Evolutionary conservation across 2,888 invertebrate species (phyloP).

Genomic region (Chironomus tentans): DNA sequence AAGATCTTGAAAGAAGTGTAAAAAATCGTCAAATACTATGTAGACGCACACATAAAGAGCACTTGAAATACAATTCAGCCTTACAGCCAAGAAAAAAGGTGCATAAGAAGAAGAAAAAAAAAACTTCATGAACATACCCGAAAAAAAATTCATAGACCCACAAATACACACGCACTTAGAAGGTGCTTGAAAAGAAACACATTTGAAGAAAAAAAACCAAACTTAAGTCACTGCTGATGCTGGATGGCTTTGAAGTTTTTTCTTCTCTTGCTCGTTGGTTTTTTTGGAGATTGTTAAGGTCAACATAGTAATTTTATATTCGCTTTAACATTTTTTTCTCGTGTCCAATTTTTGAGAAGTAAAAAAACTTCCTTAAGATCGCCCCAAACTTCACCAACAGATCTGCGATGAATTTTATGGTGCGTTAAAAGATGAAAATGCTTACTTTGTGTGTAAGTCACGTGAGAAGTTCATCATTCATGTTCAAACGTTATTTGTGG

Average conservation of each 20-base stretch:
- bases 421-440: neutral
- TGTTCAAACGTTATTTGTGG: no score
- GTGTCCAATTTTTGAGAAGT: neutral
- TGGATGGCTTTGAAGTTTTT: slow-evolving; percentile 21
- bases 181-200: neutral
- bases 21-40: no score
- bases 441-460: neutral
- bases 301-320: slow-evolving; percentile 15
- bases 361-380: slow-evolving; percentile 16
- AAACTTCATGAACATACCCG: neutral
- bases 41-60: neutral
- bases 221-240: neutral
- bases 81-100: neutral
- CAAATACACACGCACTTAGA: neutral
- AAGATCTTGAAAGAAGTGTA: neutral
- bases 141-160: neutral
- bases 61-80: neutral
- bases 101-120: neutral
- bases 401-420: neutral
- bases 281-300: slow-evolving; percentile 23
- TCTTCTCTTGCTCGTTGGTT: neutral
- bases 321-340: neutral
- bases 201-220: neutral
- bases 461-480: neutral
- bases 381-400: slow-evolving; percentile 16